Percentiles rank a stretch among this genome's conserved stretches.
These are phyloP conservation scores for Oryzias javanicus DNA, from an alignment of 2,113 vertebrate genomes.

Conservation along the genomic window DNA sequence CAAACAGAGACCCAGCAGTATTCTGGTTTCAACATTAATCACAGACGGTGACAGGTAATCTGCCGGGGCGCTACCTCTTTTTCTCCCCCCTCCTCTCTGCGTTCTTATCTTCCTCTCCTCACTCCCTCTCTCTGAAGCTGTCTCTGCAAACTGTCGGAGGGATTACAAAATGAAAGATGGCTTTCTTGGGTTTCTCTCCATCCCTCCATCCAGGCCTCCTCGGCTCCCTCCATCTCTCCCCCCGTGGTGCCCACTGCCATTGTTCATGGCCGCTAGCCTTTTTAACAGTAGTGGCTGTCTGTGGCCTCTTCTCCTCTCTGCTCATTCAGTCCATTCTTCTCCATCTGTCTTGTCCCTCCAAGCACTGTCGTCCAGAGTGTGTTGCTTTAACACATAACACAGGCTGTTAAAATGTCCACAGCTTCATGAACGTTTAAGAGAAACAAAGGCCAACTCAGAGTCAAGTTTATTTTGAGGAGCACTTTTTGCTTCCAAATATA, in stretches of 20 bases:
- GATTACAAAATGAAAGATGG: slow-evolving; percentile 53
- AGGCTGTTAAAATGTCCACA: slow-evolving; percentile 2
- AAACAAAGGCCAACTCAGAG: too few relatives aligned
- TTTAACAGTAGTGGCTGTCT: slow-evolving; percentile 4
- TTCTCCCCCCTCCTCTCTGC: slow-evolving; percentile 19
- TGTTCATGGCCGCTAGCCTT: slow-evolving; percentile 28
- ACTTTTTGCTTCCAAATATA: too few relatives aligned
- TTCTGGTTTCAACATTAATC: slow-evolving; percentile 74
- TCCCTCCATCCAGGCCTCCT: slow-evolving; percentile 28
- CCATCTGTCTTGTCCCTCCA: slow-evolving; percentile 13
- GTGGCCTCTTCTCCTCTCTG: neutral
- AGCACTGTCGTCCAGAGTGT: slow-evolving; percentile 32
- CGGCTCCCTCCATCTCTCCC: slow-evolving; percentile 13
- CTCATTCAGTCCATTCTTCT: slow-evolving; percentile 15
- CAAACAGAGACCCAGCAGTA: slow-evolving; percentile 40
- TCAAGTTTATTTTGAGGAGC: too few relatives aligned
- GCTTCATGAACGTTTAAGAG: slow-evolving; percentile 7
- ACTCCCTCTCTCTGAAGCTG: slow-evolving; percentile 9
- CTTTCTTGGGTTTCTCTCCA: slow-evolving; percentile 11
- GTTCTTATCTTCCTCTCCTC: slow-evolving; percentile 12
- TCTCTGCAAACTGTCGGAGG: slow-evolving; percentile 49
- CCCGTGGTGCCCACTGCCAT: slow-evolving; percentile 31
- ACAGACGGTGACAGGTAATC: slow-evolving; percentile 75
- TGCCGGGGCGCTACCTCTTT: slow-evolving; percentile 52
- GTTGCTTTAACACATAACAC: slow-evolving; percentile 53